Evolutionary conservation across 92 coral and sea anemone genomes (phyloP).

Genomic region (Nematostella vectensis): DNA sequence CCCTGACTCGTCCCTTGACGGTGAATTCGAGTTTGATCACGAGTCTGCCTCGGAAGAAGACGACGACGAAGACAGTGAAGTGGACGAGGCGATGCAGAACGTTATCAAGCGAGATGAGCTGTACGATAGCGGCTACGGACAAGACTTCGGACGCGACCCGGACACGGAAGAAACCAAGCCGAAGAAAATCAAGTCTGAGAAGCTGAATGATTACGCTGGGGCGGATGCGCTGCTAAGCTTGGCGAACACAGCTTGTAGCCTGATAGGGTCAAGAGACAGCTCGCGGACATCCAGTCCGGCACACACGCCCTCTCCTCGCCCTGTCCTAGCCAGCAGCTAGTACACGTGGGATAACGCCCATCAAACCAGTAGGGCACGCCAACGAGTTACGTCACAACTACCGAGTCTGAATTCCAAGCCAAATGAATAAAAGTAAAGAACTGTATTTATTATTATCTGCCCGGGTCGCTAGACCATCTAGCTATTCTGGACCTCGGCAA

Average conservation of each 20-base stretch:
- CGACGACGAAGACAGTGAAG: constrained; percentile 73
- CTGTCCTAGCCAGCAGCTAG: constrained; percentile 42
- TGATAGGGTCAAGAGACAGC: constrained; percentile 24
- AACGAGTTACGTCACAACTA: too few relatives aligned
- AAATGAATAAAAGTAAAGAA: too few relatives aligned
- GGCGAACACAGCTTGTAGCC: constrained; percentile 83
- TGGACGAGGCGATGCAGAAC: constrained; percentile 79
- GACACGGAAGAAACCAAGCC: constrained; percentile 37
- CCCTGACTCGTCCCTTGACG: constrained; percentile 89
- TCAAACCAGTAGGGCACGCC: too few relatives aligned
- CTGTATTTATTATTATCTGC: too few relatives aligned
- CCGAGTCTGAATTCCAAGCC: too few relatives aligned
- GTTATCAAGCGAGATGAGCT: constrained; percentile 76
- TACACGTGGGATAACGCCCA: too few relatives aligned
- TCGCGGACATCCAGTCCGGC: constrained; percentile 44
- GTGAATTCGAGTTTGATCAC: constrained; percentile 95
- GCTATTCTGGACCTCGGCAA: too few relatives aligned
- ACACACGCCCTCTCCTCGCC: constrained; percentile 20
- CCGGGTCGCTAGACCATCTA: too few relatives aligned
- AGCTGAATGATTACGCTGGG: constrained; percentile 82
- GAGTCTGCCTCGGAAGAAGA: constrained; percentile 84
- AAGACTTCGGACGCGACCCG: constrained; percentile 54
- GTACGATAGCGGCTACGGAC: constrained; percentile 97
- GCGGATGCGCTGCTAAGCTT: constrained; percentile 91
- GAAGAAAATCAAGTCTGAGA: constrained; percentile 52